Evolutionary conservation across 2,113 vertebrate genomes (phyloP).

Genomic region (mouse (Mus musculus)): DNA sequence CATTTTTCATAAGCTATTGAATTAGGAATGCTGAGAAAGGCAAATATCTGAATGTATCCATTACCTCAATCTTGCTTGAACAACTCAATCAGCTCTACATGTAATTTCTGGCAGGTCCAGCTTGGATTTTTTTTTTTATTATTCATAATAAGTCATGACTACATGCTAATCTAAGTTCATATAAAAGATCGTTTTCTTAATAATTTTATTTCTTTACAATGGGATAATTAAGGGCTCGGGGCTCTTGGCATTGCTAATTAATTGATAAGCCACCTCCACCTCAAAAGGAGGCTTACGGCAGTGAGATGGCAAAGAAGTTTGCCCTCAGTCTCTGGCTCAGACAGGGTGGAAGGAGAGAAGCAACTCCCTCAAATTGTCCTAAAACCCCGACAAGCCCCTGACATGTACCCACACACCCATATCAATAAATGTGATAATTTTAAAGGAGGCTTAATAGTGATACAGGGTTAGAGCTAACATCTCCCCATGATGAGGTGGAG

Average conservation of each 20-base stretch:
- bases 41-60: background rate
- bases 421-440: background rate
- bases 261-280: background rate
- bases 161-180: background rate
- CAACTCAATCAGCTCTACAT: background rate
- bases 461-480: background rate
- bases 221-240: background rate
- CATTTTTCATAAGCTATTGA: background rate
- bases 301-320: background rate
- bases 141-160: slow-evolving; percentile 29
- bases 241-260: background rate
- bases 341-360: background rate
- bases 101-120: slow-evolving; percentile 30
- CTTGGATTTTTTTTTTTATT: slow-evolving; percentile 31
- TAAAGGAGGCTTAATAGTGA: background rate
- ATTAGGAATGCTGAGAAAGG: background rate
- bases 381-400: background rate
- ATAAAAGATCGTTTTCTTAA: background rate
- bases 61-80: slow-evolving; percentile 8
- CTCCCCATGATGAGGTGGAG: background rate
- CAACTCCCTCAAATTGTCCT: background rate
- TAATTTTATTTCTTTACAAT: slow-evolving; percentile 12
- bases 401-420: background rate
- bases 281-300: background rate
- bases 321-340: background rate